Evolutionary conservation across 1,140 invertebrate genomes (phyloP), one percentile per base, ranked within the genome.

Genomic region (Capitella teleta): DNA sequence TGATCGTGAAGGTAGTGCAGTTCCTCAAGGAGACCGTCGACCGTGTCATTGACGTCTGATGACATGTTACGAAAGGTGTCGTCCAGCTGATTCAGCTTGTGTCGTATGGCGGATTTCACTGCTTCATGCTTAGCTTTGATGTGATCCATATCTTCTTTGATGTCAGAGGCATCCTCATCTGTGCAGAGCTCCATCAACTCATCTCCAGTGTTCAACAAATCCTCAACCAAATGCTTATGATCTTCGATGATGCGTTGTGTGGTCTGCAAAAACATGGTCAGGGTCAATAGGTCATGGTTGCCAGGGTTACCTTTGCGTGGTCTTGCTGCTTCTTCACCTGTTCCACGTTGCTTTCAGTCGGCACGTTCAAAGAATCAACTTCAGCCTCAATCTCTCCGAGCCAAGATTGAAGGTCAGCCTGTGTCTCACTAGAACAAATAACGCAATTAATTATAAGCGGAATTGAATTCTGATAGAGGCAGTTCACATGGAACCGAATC

Each of bases 151-250:
- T 87, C 81, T 49, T 92, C 88, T 63, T 90, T 85, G 2, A 98
- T 82, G 64, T 90, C 88, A 1, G 76, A 75, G 0, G 83, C 84
- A 63, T 98, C 93, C 38, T 92, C 87, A n/a, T 92, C 86, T 30
- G 86, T 84, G 57, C 87, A 89, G 0, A 98, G 72, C 40, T 82
- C 80, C 26, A 87, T 81, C 0, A 98, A 70, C 37, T 92, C 90
- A 62, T 88, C 85, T 1, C 92, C 77, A 3, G 93, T 97, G 65
- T 94, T 93, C 61, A 94, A 94, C 8, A 98, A 76, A 68, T 96
- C 95, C 58, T 98, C 91, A 2, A 98, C 79, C n/a, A 97, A 74
- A 2, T 93, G 91, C 67, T 92, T 93, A 67, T 97, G 91, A 61
- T 95, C 90, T 54, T 83, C 83, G 49, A 96, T 87, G 21, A 86